A percentile compares a stretch with the other conserved stretches of the same genome.
These are phyloP conservation scores for Carassius auratus DNA, from an alignment of 2,113 vertebrate species.

Conservation along the genomic window DNA sequence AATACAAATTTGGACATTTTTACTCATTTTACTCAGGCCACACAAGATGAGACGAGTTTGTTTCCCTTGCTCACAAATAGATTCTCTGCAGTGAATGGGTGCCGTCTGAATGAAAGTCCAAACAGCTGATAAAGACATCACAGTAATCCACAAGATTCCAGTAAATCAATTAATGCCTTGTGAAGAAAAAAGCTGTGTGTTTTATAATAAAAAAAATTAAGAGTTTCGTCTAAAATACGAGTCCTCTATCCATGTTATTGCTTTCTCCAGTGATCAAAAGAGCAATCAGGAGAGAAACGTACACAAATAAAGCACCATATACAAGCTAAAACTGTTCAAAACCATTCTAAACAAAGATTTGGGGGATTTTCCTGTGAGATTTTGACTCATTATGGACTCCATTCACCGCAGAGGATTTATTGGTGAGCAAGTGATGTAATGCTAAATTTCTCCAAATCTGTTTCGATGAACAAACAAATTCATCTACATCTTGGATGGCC, in stretches of 20 bases:
- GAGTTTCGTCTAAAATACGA: neutral
- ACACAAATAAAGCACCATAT: neutral
- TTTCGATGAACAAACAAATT: neutral
- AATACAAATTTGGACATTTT: neutral
- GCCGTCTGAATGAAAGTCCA: neutral
- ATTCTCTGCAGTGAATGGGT: neutral
- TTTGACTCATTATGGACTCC: no score
- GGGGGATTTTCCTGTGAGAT: no score
- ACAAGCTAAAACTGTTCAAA: neutral
- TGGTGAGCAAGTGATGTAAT: neutral
- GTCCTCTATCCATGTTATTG: neutral
- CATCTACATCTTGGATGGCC: neutral
- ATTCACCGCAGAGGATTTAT: neutral
- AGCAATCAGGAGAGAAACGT: neutral
- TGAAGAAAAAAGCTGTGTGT: neutral
- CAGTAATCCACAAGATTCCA: neutral
- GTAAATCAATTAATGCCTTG: neutral
- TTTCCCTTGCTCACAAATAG: neutral
- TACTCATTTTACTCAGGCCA: neutral
- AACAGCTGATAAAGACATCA: neutral
- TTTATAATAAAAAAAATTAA: neutral
- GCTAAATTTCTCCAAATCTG: neutral
- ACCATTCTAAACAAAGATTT: neutral
- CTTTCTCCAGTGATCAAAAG: neutral
- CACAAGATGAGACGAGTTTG: neutral